Evolutionary conservation across 2,888 invertebrate genomes (phyloP).

Genomic region (Sesia bembeciformis): DNA sequence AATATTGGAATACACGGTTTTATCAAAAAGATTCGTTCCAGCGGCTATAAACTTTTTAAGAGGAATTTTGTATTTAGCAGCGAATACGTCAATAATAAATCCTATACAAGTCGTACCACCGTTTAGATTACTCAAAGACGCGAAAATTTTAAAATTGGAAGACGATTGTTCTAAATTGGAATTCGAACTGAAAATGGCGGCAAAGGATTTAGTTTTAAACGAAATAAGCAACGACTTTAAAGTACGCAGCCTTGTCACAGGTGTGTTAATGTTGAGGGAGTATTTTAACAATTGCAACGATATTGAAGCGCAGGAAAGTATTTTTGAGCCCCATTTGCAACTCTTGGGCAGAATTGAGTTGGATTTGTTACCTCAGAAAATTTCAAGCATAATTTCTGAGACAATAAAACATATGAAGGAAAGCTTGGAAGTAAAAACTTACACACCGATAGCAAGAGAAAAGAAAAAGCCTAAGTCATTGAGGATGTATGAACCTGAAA

Average conservation of each 20-base stretch:
- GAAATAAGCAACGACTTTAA: constrained; percentile 78
- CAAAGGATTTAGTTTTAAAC: constrained; percentile 68
- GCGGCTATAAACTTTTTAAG: constrained; percentile 85
- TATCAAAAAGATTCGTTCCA: constrained; percentile 88
- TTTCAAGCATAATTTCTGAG: constrained; percentile 57
- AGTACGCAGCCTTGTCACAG: constrained; percentile 72
- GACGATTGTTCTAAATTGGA: constrained; percentile 54
- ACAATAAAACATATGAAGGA: constrained; percentile 62
- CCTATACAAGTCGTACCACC: constrained; percentile 79
- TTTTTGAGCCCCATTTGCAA: constrained; percentile 72
- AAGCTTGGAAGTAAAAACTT: constrained; percentile 66
- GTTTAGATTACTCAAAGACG: constrained; percentile 73
- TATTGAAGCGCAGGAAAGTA: constrained; percentile 46
- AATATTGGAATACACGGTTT: constrained; percentile 82
- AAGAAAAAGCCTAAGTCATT: constrained; percentile 86
- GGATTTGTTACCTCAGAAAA: constrained; percentile 76
- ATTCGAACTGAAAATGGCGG: constrained; percentile 56
- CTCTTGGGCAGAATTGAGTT: constrained; percentile 73
- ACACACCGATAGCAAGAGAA: constrained; percentile 73
- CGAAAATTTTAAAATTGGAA: constrained; percentile 75
- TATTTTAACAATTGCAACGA: constrained; percentile 69
- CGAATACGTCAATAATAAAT: constrained; percentile 76
- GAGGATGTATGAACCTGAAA: constrained; percentile 88
- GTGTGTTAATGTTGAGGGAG: constrained; percentile 74
- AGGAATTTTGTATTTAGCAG: constrained; percentile 82